Base-by-base conservation (phyloP, 2,888 invertebrate genomes). In the Neoaliturus tenellus region DNA sequence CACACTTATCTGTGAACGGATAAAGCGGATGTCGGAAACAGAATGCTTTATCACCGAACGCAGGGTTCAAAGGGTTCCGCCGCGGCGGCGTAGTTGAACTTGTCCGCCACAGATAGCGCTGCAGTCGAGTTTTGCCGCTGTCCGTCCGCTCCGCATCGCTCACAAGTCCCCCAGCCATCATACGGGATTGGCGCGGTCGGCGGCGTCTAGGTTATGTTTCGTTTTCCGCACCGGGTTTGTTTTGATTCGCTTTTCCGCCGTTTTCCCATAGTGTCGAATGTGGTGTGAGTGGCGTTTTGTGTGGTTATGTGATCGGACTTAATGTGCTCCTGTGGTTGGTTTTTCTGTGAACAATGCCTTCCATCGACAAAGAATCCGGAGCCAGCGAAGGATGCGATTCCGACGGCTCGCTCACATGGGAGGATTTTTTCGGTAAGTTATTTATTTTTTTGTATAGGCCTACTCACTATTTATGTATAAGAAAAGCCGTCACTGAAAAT, bases 341-440 rank as follows among this genome's bases (percentile, higher is more conserved):
- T 80, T 78, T 23, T 33, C 33, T 69, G 84, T 78, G 23, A 80
- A 83, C 48, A 33, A 83, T 83, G 83, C 83, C 83, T 62, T 83
- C 83, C 31, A 33, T 83, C 23, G 83, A 78, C n/a, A 51, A 25
- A 44, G 80, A 80, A n/a, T 28, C 33, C n/a, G 83, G 80, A 41
- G n/a, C 44, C 44, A 31, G 39, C 25, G 89, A 88, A 28, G 89
- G 89, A 81, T 88, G 88, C 85, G 94, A 94, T 90, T 94, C 94
- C 88, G 94, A 94, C 90, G 93, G 93, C 89, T 94, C 94, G 90
- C 93, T 94, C 92, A 94, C 93, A 89, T 94, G 94, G 94, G 94
- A 94, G 90, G 94, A 94, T 89, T 94, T 94, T 92, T 94, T 94
- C 89, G 94, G 94, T 94, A 89, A 91, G 93, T 20, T 51, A 23